Base-by-base conservation (phyloP, 2,113 vertebrate species). In the Callorhinus ursinus region DNA sequence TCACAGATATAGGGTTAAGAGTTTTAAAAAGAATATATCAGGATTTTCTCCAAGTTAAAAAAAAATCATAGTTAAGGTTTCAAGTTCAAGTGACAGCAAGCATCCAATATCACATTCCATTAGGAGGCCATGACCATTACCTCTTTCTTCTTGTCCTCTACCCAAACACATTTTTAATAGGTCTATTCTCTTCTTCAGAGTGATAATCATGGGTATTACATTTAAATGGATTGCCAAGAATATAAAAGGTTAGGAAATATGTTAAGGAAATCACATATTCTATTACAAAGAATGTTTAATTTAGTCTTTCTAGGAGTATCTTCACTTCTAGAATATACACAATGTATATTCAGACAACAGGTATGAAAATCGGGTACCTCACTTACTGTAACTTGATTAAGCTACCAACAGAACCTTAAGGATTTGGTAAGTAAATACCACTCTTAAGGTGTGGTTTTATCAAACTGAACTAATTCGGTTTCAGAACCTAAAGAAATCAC, bases 401-500 rank as follows among this genome's bases (percentile, higher is more conserved):
- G 67, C 39, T 61, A 80, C 55, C 36, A 79, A 49, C 4, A 90
- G 53, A 2, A 72, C 15, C 24, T 87, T 81, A 69, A 91, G 57
- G 88, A 91, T 65, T 63, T 81, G 31, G 26, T 92, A 71, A 92
- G 46, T 79, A 90, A 95, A 51, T 39, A 65, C 26, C 28, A 85
- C 33, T 93, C 88, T 91, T 39, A 96, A 95, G 81, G 77, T n/a
- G 46, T 61, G 24, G 11, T 74, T 95, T 77, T 89, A 90, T 15
- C 22, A 69, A 69, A 69, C 31, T 74, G 63, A 96, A 90, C 91
- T 93, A 94, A 81, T 28, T 42, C 46, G 91, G 39, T 26, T 91
- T 69, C 46, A 72, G 51, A 96, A 92, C 24, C 51, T 61, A 86
- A 85, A 95, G 53, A 80, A 90, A 72, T 72, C 39, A 92, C 19